A percentile compares a stretch with the other conserved stretches of the same genome.
Conservation (phyloP, 2,888 invertebrate species). For the Griposia aprilina region DNA sequence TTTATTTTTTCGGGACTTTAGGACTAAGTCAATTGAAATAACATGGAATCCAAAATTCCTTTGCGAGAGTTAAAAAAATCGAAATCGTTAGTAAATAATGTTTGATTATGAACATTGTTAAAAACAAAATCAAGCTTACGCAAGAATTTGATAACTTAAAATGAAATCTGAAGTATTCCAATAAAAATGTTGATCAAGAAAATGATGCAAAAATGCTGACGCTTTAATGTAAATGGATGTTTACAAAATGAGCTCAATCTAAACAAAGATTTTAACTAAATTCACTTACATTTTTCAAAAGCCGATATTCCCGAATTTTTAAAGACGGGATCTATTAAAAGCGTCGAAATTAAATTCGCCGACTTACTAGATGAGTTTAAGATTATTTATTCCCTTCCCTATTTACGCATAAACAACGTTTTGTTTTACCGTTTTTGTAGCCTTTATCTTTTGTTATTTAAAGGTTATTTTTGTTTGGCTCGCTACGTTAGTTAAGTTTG, state of each 20-base stretch:
- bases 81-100: too few relatives aligned
- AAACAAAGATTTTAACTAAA: conserved; percentile 52
- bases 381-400: conserved; percentile 78
- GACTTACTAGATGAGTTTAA: conserved; percentile 72
- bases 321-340: conserved; percentile 71
- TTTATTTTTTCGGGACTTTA: background rate
- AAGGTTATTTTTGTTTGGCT: conserved; percentile 63
- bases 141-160: conserved; percentile 8
- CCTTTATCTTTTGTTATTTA: conserved; percentile 47
- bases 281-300: conserved; percentile 57
- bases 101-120: background rate
- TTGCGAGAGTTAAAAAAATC: background rate
- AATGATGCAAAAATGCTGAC: conserved; percentile 18
- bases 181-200: conserved; percentile 38
- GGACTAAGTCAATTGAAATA: conserved; percentile 1
- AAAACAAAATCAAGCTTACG: background rate
- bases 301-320: conserved; percentile 65
- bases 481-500: conserved; percentile 49
- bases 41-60: background rate
- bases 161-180: conserved; percentile 40
- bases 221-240: conserved; percentile 20
- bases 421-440: conserved; percentile 25
- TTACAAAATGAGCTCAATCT: conserved; percentile 48
- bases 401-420: conserved; percentile 69
- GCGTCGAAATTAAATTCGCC: conserved; percentile 74